Conservation (phyloP, 2,113 vertebrate genomes). For the Crocuta crocuta region DNA sequence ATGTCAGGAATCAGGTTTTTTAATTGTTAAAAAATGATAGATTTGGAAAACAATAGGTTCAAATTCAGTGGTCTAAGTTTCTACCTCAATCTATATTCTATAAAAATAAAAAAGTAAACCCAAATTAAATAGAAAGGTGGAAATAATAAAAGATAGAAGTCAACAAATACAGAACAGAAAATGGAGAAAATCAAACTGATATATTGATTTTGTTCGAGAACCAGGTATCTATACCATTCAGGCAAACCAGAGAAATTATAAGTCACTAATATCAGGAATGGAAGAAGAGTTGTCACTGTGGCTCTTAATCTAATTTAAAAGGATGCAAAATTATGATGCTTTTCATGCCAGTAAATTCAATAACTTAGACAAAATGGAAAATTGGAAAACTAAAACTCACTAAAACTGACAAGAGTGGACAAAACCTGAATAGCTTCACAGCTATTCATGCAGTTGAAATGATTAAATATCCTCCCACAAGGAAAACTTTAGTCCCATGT, state of each 20-base stretch:
- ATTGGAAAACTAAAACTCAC: conserved; percentile 4
- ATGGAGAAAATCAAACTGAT: not conserved
- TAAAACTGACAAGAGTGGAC: not conserved
- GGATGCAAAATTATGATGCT: not conserved
- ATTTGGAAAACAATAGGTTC: not conserved
- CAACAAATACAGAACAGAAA: not conserved
- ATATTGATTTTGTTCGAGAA: no score
- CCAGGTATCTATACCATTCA: not conserved
- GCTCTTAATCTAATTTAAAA: not conserved
- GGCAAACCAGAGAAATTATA: not conserved
- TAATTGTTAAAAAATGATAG: not conserved
- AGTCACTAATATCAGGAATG: not conserved
- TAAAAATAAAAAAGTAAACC: not conserved
- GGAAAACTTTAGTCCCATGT: not conserved
- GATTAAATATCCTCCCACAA: not conserved
- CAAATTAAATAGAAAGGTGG: not conserved
- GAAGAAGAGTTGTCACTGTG: not conserved
- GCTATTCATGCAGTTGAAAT: not conserved
- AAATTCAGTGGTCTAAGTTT: not conserved
- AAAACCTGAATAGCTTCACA: not conserved
- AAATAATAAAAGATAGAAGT: not conserved
- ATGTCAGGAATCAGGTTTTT: not conserved
- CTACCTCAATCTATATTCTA: not conserved
- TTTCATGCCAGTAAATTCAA: not conserved
- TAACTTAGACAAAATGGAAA: not conserved